Evolutionary conservation across 2,113 vertebrate genomes (phyloP), one percentile per base, ranked within the genome.

Genomic region (Rafetus swinhoei): DNA sequence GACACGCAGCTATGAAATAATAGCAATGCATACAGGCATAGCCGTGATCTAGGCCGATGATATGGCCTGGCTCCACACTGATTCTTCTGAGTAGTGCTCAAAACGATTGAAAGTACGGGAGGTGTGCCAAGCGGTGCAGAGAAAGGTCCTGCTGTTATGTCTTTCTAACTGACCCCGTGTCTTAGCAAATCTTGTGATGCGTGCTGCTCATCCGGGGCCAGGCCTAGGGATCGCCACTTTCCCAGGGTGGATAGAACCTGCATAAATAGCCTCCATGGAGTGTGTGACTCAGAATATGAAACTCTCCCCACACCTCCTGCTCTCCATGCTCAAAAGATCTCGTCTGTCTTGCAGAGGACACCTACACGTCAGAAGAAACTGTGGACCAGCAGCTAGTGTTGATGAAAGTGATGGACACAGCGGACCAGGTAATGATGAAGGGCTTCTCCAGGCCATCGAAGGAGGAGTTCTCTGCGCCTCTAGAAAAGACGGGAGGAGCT

Each of bases 371-470:
- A 0, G 99, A 99, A 94, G 99, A 99, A 97, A 96, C 97, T 4
- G 98, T 99, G 93, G 99, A 99, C 97, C 99, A 99, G 93, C 99
- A 99, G 93, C 97, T 98, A 0, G 96, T 99, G 85, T 97, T 98
- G 90, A 95, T 99, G 96, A 99, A 98, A 92, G 98, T 99, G 95
- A 99, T 99, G 99, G 99, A 99, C 96, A 99, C 99, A 0, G 99
- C 99, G 1, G 99, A 99, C 92, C 98, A 97, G 98, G 99, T 99
- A 97, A 97, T 85, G 57, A 45, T 29, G 19, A 0, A 1, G 1
- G n/a, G 16, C 54, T 3, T 32, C 0, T 1, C 29, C 4, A 3
- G 53, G 81, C 53, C 55, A 55, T 57, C 45, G 19, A 50, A 13
- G 16, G 59, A 9, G 2, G 27, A 7, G 6, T 21, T 39, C 55